phyloP scores from a whole-genome alignment of 2,113 vertebrate genomes.

The Bambusicola thoracicus region DNA sequence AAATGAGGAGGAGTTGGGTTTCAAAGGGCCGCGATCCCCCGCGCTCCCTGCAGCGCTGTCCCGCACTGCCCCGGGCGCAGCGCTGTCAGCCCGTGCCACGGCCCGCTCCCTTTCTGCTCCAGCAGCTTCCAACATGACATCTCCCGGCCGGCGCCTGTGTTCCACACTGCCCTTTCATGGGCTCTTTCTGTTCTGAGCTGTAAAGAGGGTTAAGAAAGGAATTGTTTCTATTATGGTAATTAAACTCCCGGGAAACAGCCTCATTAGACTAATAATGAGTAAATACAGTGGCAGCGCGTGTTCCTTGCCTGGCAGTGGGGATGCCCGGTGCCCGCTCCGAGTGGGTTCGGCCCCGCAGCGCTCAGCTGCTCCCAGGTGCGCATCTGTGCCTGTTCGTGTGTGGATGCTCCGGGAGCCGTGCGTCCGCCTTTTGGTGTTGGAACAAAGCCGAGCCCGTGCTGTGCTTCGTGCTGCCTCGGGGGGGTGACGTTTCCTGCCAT shows the following conservation, averaged over 20 bases:
- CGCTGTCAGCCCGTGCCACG: not conserved
- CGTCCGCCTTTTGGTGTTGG: not conserved
- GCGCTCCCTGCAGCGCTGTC: conserved; percentile 68
- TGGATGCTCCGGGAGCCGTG: not conserved
- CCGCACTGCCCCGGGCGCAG: conserved; percentile 22
- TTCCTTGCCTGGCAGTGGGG: not conserved
- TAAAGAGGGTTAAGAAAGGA: conserved; percentile 50
- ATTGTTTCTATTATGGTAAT: conserved; percentile 65
- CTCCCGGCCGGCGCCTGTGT: not conserved
- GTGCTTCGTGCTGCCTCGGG: not conserved
- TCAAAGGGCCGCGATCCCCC: conserved; percentile 65
- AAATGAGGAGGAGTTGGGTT: conserved; percentile 74
- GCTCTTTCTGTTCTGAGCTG: conserved; percentile 38
- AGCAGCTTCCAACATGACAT: not conserved
- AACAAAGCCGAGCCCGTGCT: not conserved
- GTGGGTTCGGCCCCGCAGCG: too few species aligned
- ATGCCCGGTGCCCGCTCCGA: not conserved
- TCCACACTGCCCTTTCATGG: not conserved
- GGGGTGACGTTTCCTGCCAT: too few species aligned
- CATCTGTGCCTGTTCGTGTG: too few species aligned
- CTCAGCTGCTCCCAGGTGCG: too few species aligned
- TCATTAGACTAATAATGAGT: conserved; percentile 74
- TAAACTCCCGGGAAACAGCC: conserved; percentile 73
- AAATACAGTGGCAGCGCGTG: conserved; percentile 55
- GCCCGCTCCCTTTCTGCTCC: not conserved